A percentile compares a stretch with the other conserved stretches of the same genome.
Evolutionary conservation across 2,113 vertebrate species (phyloP).

Genomic region (Garra rufa): DNA sequence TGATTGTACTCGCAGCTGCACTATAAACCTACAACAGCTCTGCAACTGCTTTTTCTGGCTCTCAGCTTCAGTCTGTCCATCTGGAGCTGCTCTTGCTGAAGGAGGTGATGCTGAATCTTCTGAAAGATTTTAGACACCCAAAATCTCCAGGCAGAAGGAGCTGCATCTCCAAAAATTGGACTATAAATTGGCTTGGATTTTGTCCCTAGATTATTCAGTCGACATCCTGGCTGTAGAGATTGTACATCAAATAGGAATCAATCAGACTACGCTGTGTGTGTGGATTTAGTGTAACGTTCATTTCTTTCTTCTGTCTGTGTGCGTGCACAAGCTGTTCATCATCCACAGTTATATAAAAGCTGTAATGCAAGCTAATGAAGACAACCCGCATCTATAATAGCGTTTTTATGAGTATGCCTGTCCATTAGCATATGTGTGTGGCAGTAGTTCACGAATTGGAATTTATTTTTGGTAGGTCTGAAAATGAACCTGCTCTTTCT

Average conservation of each 20-base stretch:
- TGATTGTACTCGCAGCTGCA: conserved; percentile 37
- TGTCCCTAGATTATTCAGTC: neutral
- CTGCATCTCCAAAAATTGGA: neutral
- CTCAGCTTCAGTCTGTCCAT: conserved; percentile 34
- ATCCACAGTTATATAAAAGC: conserved; percentile 40
- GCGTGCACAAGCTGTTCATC: conserved; percentile 35
- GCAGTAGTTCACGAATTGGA: conserved; percentile 37
- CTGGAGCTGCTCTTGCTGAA: conserved; percentile 19
- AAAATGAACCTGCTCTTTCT: conserved; percentile 15
- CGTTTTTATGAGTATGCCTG: conserved; percentile 31
- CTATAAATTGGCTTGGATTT: neutral
- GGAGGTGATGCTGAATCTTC: neutral
- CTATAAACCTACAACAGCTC: conserved; percentile 4
- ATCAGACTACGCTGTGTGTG: neutral
- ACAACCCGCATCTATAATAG: conserved; percentile 17
- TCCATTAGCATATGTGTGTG: neutral
- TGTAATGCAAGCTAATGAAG: conserved; percentile 32
- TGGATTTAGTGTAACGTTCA: conserved; percentile 3
- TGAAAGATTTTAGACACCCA: conserved; percentile 21
- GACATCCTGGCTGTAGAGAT: neutral
- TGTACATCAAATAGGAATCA: neutral
- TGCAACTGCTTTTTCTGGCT: conserved; percentile 8
- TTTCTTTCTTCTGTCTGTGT: neutral
- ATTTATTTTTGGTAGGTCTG: conserved; percentile 35
- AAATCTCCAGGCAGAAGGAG: conserved; percentile 12